Percentiles rank a stretch among this genome's conserved stretches.
These are phyloP conservation scores for Artibeus lituratus DNA, from an alignment of 2,797 vertebrate genomes.

Conservation along the genomic window DNA sequence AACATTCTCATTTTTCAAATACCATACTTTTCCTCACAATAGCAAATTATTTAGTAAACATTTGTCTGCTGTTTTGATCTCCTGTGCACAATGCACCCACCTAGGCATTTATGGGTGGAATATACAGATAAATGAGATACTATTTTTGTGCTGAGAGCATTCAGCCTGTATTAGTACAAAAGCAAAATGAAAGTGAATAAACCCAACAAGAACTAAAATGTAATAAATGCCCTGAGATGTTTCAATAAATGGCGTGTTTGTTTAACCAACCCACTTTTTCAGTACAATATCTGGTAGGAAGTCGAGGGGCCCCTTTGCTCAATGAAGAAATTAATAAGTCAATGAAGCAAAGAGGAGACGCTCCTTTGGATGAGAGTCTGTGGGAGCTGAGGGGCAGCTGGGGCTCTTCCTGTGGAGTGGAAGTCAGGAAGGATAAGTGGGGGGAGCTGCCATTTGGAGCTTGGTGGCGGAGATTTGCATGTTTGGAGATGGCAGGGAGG, in stretches of 20 bases:
- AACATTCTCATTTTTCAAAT: slow-evolving; percentile 9
- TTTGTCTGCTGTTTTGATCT: background rate
- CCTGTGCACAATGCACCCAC: background rate
- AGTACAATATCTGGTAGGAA: background rate
- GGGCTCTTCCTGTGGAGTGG: background rate
- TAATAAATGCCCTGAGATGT: background rate
- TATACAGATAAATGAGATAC: background rate
- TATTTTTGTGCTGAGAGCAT: background rate
- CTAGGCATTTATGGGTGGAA: background rate
- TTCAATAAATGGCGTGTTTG: background rate
- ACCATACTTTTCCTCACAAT: background rate
- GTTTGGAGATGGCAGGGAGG: background rate
- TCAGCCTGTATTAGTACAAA: background rate
- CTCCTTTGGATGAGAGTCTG: background rate
- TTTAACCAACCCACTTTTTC: background rate
- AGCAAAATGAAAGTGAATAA: background rate
- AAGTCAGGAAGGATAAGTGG: background rate
- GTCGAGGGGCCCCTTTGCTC: background rate
- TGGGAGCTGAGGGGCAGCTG: background rate
- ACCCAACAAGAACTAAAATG: background rate
- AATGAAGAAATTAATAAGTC: background rate
- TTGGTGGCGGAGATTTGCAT: background rate
- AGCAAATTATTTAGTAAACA: background rate
- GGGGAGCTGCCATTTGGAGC: background rate
- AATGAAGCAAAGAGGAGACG: background rate